phyloP scores from a whole-genome alignment of 1,140 invertebrate species.

The Arion vulgaris region DNA sequence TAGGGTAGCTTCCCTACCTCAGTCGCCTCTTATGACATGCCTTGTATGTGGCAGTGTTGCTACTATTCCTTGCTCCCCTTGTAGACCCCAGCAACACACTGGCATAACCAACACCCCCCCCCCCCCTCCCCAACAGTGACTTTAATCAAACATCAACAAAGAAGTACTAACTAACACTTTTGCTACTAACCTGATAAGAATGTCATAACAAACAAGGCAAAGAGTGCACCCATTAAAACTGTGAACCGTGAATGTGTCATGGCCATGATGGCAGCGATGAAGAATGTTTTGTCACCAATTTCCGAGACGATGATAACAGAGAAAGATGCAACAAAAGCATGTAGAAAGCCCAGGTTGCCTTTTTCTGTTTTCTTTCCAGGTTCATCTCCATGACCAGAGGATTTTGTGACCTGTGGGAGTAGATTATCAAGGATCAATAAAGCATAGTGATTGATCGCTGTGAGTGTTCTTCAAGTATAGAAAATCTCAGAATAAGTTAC shows the following conservation, averaged over 20 bases:
- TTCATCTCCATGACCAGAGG: neutral
- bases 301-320: slow-evolving; percentile 98
- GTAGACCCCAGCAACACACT: too few relatives aligned
- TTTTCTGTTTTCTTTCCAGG: slow-evolving; percentile 27
- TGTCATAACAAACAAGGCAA: slow-evolving; percentile 95
- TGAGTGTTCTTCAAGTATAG: too few relatives aligned
- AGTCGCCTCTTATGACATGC: too few relatives aligned
- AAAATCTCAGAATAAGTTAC: neutral
- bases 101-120: too few relatives aligned
- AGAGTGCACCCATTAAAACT: slow-evolving; percentile 94
- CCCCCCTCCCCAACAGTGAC: too few relatives aligned
- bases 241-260: slow-evolving; percentile 95
- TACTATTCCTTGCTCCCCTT: too few relatives aligned
- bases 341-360: slow-evolving; percentile 82
- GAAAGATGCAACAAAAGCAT: slow-evolving; percentile 94
- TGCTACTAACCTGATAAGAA: slow-evolving; percentile 82
- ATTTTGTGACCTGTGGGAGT: neutral
- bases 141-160: too few relatives aligned
- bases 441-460: too few relatives aligned
- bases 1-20: too few relatives aligned
- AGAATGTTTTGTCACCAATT: slow-evolving; percentile 99
- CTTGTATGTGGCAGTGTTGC: too few relatives aligned
- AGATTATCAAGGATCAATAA: too few relatives aligned
- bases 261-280: slow-evolving; percentile 99
- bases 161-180: too few relatives aligned